Evolutionary conservation across 2,888 invertebrate genomes (phyloP).

Genomic region (Hypolimnas misippus): DNA sequence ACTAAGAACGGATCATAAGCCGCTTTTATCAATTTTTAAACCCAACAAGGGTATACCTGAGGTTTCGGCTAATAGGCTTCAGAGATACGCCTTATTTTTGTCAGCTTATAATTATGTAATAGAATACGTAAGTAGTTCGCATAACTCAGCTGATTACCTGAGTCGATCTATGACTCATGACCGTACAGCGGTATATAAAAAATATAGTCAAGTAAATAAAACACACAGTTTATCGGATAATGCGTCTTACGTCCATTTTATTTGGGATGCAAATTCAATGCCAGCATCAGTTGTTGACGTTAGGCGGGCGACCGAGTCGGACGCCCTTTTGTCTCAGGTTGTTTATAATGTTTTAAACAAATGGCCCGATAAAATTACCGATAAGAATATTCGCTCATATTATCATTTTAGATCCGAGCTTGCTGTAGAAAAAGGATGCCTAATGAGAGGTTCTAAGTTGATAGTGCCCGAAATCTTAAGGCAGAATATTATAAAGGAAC

Average conservation of each 20-base stretch:
- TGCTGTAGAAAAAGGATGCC: background rate
- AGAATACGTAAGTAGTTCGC: slow-evolving; percentile 25
- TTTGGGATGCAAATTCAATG: no score
- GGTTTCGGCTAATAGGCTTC: no score
- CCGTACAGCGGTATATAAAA: no score
- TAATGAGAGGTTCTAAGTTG: background rate
- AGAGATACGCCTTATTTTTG: no score
- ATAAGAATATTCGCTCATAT: no score
- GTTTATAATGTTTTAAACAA: no score
- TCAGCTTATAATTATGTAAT: no score
- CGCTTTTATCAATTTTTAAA: background rate
- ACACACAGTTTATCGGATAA: background rate
- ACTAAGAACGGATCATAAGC: background rate
- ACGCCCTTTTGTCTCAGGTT: background rate
- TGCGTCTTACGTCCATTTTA: no score
- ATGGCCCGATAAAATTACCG: no score
- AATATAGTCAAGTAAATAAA: background rate
- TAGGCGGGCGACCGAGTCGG: slow-evolving; percentile 18
- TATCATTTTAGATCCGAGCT: no score
- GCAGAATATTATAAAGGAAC: background rate
- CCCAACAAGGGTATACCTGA: background rate
- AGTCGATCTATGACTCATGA: background rate
- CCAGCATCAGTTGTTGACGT: slow-evolving; percentile 14
- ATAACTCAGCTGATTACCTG: slow-evolving; percentile 19
- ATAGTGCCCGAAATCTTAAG: background rate